Base-by-base conservation (phyloP, 2,113 vertebrate genomes). In the Melanostigma gelatinosum region DNA sequence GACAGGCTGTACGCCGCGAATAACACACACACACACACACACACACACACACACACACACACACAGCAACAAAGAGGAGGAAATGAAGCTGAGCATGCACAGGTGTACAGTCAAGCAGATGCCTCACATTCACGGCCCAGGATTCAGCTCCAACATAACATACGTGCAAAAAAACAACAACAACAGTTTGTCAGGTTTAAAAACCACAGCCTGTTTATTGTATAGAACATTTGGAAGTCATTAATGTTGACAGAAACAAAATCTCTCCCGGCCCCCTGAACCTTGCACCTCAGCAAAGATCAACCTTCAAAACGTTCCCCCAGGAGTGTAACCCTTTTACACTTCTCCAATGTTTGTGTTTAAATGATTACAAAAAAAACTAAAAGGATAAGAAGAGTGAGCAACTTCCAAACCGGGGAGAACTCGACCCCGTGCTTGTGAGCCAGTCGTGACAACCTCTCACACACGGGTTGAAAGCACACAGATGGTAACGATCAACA, bases 21-120 rank as follows among this genome's bases (percentile, higher is more conserved):
- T 90, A 92, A 92, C 88, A 92, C 91, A 80, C 80, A 87, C 87
- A 90, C 90, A 93, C 91, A 93, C 87, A 83, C 4, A 32, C 29
- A 32, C 29, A 32, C 29, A 32, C 27, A 29, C 27, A 29, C 1
- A 29, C 27, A 87, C 1, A 29, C 27, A 87, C 87, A 90, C 90
- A 93, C 91, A 93, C 88, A 83, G 91, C 89, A 92, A 93, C 91
- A 86, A 89, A 86, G 70, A 42, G 84, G 90, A 86, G 91, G 82
- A 76, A 60, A 83, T 90, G 77, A 68, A 90, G 80, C 8, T 73
- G 36, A 76, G 67, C 58, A 66, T 40, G 71, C 42, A 71, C 57
- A 70, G 72, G 62, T 12, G 55, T 20, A 77, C 61, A 55, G 77
- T 69, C 11, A 8, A 46, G 44, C 52, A 74, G 63, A 60, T 54